Evolutionary conservation across 2,113 vertebrate genomes (phyloP), one percentile per base, ranked within the genome.

Genomic region (Ahaetulla prasina): DNA sequence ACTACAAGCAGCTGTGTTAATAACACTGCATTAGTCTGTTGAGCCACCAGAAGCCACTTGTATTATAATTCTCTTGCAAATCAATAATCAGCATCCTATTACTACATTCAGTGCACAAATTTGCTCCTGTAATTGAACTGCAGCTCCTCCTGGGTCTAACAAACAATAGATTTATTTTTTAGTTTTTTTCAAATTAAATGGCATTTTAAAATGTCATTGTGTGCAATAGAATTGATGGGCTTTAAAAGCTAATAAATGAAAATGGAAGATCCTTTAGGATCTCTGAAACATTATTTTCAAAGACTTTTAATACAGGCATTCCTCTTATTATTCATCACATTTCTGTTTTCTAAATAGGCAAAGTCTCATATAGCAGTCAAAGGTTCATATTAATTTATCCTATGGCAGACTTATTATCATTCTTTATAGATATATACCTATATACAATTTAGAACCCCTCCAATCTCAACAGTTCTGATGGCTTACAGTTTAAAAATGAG

Each of bases 121-220:
- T 27, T 85, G 39, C 1, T 85, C 43, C 23, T 85, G 9, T 47
- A 47, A 45, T 47, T 85, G 84, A 45, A 43, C 9, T 45, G 43
- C 43, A 85, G 84, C 84, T 23, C 8, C 84, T 47, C 22, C 18
- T 85, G 3, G 12, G 22, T 22, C 3, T 8, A 22, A 47, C 8
- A 23, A 85, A 85, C 10, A 11, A 5, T 43, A 85, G 43, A 3
- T 20, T 47, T 27, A 25, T 23, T 25, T 85, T 23, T 30, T 55
- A 39, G 23, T 90, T 92, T 1, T 2, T 92, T 91, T 93, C 91
- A 12, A 50, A 96, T 93, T 88, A 52, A 91, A 45, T 55, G 92
- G 11, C 87, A 43, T 90, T 95, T 94, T 86, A 89, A 0, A 10
- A 23, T 60, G 27, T 39, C 60, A 85, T 47, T 90, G 10, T 52